These are phyloP conservation scores for Drosophila ezoana DNA, from an alignment of 2,888 invertebrate species.

Conservation along the genomic window DNA sequence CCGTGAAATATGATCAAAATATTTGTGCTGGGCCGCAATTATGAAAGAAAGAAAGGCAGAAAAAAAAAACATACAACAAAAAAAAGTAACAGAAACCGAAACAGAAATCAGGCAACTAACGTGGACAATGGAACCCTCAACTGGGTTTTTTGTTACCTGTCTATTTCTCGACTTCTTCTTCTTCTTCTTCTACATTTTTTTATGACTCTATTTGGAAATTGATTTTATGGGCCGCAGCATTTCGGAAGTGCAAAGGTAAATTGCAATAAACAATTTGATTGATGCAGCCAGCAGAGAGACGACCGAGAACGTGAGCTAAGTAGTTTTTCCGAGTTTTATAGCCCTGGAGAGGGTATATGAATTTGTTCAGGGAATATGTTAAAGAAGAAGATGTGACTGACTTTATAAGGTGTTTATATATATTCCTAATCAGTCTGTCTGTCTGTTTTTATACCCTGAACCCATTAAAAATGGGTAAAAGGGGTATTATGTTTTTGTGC, in stretches of 20 bases:
- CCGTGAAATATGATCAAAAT: slow-evolving; percentile 81
- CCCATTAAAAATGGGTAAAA: too few species aligned
- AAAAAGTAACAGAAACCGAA: slow-evolving; percentile 16
- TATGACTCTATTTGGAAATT: slow-evolving; percentile 73
- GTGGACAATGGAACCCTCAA: slow-evolving; percentile 56
- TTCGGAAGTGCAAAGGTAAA: slow-evolving; percentile 61
- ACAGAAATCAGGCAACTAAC: slow-evolving; percentile 28
- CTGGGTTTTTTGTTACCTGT: slow-evolving; percentile 70
- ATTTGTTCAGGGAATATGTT: too few species aligned
- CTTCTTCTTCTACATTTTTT: slow-evolving; percentile 33
- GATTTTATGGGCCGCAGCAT: slow-evolving; percentile 63
- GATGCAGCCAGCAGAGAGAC: slow-evolving; percentile 19
- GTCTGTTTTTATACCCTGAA: too few species aligned
- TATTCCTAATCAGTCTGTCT: too few species aligned
- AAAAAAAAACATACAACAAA: too few species aligned
- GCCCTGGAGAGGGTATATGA: too few species aligned
- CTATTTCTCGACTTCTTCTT: slow-evolving; percentile 13
- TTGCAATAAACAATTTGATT: slow-evolving; percentile 65
- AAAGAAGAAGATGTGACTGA: too few species aligned
- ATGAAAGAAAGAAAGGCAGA: slow-evolving; percentile 43
- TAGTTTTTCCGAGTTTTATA: slow-evolving; percentile 9
- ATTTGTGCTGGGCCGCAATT: slow-evolving; percentile 70
- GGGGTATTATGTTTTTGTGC: too few species aligned
- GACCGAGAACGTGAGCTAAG: slow-evolving; percentile 6
- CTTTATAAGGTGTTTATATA: too few species aligned